Evolutionary conservation across 2,888 invertebrate species (phyloP).

Genomic region (Spialia ferax): DNA sequence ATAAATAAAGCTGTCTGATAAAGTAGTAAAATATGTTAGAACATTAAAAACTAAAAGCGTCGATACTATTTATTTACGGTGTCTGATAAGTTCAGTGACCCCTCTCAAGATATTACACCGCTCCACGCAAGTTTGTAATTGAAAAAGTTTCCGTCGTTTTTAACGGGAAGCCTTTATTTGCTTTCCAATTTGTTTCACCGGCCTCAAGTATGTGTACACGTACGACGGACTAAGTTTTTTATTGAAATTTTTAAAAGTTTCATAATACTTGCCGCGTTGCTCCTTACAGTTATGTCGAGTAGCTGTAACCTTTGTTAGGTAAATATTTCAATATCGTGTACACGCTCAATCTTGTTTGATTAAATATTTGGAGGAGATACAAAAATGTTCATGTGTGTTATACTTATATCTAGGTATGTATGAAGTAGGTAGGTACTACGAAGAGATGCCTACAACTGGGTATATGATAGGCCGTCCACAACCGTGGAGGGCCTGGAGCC

Average conservation of each 20-base stretch:
- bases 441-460: no score
- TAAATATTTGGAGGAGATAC: conserved; percentile 12
- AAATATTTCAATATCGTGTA: conserved; percentile 33
- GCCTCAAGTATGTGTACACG: conserved; percentile 56
- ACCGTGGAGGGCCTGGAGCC: no score
- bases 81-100: conserved; percentile 50
- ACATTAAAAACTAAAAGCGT: conserved; percentile 20
- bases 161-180: conserved; percentile 66
- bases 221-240: conserved; percentile 56
- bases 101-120: conserved; percentile 62
- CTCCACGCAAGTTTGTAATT: conserved; percentile 83
- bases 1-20: neutral
- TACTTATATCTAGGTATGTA: no score
- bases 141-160: conserved; percentile 80
- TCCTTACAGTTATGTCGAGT: conserved; percentile 31
- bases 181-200: conserved; percentile 65
- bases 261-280: conserved; percentile 41
- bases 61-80: conserved; percentile 35
- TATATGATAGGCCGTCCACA: no score
- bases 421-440: no score
- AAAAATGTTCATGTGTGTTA: neutral
- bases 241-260: conserved; percentile 56
- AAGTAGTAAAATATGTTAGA: neutral
- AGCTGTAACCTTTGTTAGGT: conserved; percentile 27
- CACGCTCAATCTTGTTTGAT: conserved; percentile 25